Conservation (phyloP, 1,140 invertebrate species). For the Ooceraea biroi region DNA sequence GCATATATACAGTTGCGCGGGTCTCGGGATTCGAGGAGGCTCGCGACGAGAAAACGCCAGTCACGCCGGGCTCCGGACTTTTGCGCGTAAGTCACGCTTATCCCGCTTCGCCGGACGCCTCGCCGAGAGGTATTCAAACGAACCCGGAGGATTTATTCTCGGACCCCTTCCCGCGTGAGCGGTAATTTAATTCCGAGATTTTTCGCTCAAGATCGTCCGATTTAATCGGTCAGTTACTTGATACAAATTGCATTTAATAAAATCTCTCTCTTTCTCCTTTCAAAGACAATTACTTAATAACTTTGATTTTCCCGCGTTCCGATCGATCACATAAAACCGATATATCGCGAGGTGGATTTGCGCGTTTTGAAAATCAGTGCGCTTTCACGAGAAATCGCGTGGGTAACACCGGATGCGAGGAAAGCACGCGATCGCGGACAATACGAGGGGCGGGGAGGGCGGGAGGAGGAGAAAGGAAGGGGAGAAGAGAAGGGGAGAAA, state of each 20-base stretch:
- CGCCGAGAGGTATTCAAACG: neutral
- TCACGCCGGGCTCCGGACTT: neutral
- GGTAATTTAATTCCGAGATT: neutral
- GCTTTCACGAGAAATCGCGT: constrained; percentile 13
- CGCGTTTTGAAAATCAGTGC: neutral
- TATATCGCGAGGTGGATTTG: neutral
- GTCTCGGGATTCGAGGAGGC: constrained; percentile 1
- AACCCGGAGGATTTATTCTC: neutral
- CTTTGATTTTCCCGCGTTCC: no score
- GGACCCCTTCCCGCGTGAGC: neutral
- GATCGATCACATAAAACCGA: neutral
- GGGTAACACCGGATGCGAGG: constrained; percentile 51
- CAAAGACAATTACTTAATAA: no score
- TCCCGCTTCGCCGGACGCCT: neutral
- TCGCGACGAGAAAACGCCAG: constrained; percentile 25
- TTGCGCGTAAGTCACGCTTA: constrained; percentile 8
- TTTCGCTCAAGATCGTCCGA: no score
- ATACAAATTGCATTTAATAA: no score
- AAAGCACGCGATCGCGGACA: constrained; percentile 57
- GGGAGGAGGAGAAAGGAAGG: no score
- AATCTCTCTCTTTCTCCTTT: no score
- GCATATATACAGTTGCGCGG: constrained; percentile 32
- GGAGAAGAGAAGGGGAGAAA: neutral
- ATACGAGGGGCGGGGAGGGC: constrained; percentile 11
- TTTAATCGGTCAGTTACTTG: no score